Evolutionary conservation across 2,888 invertebrate genomes (phyloP), one percentile per base, ranked within the genome.

Genomic region (Lysandra coridon): DNA sequence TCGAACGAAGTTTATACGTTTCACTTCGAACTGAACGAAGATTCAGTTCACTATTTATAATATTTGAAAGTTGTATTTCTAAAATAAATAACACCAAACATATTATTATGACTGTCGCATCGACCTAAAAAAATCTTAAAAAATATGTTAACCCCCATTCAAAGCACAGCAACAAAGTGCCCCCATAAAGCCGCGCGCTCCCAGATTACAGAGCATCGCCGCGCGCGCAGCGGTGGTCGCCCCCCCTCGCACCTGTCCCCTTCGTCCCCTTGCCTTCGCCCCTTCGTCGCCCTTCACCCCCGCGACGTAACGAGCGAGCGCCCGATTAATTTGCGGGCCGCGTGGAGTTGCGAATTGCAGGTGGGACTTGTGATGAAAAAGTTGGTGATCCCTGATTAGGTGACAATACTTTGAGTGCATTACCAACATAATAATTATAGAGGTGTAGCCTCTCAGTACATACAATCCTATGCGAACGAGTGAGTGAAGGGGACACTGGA

Each of bases 191-290:
- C 83, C 84, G 85, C 88, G 85, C 87, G 88, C 91, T 86, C 89
- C 91, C 91, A 86, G 90, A 91, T 92, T 91, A 91, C 92, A 90
- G 91, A 90, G 88, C 86, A 84, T 86, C 87, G 87, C 87, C 88
- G 90, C 91, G 87, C 86, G 86, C 89, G 88, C 87, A 83, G 84
- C 88, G 92, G 91, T 90, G 91, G 90, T 91, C 85, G 83, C 83
- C 84, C 82, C 84, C 82, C 82, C 79, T 80, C 79, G 81, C 81
- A 82, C 82, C 81, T 81, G 80, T 84, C 80, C 82, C 83, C 74
- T 40, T 23, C 17, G 6, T 44, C 73, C 74, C 74, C n/a, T 17
- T 5, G 2, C 37, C 44, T 12, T 17, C 73, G 37, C 37, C 30
- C 10, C 53, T 14, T 23, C 53, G 49, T 17, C 49, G 5, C n/a